Conservation (phyloP, 2,113 vertebrate genomes). For the Oenanthe oenanthe region DNA sequence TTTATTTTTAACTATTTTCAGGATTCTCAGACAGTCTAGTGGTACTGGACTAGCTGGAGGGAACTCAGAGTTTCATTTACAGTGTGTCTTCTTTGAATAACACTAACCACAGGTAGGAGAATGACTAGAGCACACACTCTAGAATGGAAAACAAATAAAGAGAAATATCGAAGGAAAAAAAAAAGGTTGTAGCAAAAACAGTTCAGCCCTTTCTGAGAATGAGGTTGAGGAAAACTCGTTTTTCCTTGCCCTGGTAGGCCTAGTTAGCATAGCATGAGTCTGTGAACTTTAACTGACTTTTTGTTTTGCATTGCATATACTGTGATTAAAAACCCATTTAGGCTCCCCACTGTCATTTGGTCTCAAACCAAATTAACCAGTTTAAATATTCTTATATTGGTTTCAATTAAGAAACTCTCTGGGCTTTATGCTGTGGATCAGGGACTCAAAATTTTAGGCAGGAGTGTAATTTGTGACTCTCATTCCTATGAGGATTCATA, state of each 20-base stretch:
- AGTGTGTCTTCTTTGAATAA: conserved; percentile 50
- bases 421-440: neutral
- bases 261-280: conserved; percentile 21
- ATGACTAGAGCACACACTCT: conserved; percentile 43
- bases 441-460: neutral
- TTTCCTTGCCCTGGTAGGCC: conserved; percentile 13
- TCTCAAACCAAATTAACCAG: neutral
- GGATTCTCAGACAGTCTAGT: conserved; percentile 44
- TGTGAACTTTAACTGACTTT: conserved; percentile 61
- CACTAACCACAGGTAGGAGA: conserved; percentile 48
- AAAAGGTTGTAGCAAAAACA: conserved; percentile 7
- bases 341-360: neutral
- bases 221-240: conserved; percentile 51
- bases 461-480: neutral
- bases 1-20: conserved; percentile 35
- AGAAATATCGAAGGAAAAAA: conserved; percentile 23
- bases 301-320: conserved; percentile 39
- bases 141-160: conserved; percentile 55
- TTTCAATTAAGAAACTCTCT: neutral
- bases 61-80: conserved; percentile 42
- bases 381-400: neutral
- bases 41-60: conserved; percentile 2
- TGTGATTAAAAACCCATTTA: conserved; percentile 50
- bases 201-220: conserved; percentile 62
- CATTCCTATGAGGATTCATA: neutral